Conservation (phyloP, 2,888 invertebrate species). For the Dromius quadrimaculatus region DNA sequence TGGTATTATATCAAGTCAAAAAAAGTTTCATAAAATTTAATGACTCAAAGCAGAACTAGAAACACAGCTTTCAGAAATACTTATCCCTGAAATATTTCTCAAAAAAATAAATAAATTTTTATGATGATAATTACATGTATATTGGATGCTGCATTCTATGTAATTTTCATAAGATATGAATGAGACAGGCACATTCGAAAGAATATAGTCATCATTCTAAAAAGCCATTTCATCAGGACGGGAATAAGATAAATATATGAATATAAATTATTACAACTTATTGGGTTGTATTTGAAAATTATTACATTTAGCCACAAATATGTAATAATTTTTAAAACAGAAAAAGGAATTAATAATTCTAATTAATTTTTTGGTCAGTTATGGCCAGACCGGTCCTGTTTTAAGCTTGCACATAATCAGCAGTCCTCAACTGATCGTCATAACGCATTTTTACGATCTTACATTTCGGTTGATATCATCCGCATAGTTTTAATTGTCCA, state of each 20-base stretch:
- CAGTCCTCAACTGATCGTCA: slow-evolving; percentile 5
- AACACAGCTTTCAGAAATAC: slow-evolving; percentile 3
- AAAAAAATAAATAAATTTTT: slow-evolving; percentile 26
- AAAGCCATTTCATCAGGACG: too few relatives aligned
- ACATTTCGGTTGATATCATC: background rate
- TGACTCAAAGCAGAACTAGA: slow-evolving; percentile 11
- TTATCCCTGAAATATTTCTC: slow-evolving; percentile 17
- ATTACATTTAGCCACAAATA: too few relatives aligned
- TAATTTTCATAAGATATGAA: slow-evolving; percentile 30
- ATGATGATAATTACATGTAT: slow-evolving; percentile 25
- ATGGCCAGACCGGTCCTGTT: background rate
- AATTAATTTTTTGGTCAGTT: too few relatives aligned
- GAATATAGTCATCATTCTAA: slow-evolving; percentile 38
- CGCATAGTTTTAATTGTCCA: background rate
- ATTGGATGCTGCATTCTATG: slow-evolving; percentile 19
- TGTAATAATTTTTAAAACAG: too few relatives aligned
- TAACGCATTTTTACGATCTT: slow-evolving; percentile 27
- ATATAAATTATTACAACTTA: too few relatives aligned
- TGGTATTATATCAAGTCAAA: too few relatives aligned
- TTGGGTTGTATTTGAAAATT: too few relatives aligned
- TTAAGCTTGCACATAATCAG: slow-evolving; percentile 1
- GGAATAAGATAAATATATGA: too few relatives aligned
- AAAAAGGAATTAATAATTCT: too few relatives aligned
- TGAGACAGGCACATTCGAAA: slow-evolving; percentile 8
- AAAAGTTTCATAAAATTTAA: slow-evolving; percentile 23